Evolutionary conservation across 2,797 vertebrate genomes (phyloP).

Genomic region (Onychomys torridus): DNA sequence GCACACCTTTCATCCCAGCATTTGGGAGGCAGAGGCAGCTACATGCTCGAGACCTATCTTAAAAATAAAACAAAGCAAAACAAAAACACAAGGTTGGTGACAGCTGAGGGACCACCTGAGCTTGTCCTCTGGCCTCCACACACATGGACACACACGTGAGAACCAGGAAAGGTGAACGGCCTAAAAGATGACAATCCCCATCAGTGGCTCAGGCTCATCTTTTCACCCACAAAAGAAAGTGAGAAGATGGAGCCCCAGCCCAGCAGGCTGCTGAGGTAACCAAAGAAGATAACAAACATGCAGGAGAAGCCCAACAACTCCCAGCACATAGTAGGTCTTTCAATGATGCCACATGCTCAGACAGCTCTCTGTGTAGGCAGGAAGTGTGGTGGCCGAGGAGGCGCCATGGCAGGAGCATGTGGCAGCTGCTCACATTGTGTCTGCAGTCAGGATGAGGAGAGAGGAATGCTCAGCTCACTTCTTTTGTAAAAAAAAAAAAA

Average conservation of each 20-base stretch:
- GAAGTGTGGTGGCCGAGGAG: not conserved
- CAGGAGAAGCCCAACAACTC: not conserved
- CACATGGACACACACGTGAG: not conserved
- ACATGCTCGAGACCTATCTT: not conserved
- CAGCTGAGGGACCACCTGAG: no score
- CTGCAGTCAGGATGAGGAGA: not conserved
- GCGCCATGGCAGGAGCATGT: not conserved
- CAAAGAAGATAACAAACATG: accelerated
- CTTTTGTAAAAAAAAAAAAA: no score
- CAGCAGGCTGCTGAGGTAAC: not conserved
- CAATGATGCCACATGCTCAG: accelerated
- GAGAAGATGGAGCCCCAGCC: not conserved
- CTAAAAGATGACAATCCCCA: not conserved
- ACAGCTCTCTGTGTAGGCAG: accelerated
- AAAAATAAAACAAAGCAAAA: not conserved
- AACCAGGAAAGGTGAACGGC: not conserved
- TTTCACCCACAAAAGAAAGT: not conserved
- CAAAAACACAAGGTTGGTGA: not conserved
- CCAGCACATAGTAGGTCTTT: not conserved
- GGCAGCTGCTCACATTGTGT: not conserved
- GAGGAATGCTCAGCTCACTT: not conserved
- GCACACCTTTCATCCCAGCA: not conserved
- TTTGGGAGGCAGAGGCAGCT: not conserved
- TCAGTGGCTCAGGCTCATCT: not conserved
- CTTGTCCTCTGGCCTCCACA: not conserved